phyloP scores from a whole-genome alignment of 2,113 vertebrate genomes.

The Microcebus tavaratra region DNA sequence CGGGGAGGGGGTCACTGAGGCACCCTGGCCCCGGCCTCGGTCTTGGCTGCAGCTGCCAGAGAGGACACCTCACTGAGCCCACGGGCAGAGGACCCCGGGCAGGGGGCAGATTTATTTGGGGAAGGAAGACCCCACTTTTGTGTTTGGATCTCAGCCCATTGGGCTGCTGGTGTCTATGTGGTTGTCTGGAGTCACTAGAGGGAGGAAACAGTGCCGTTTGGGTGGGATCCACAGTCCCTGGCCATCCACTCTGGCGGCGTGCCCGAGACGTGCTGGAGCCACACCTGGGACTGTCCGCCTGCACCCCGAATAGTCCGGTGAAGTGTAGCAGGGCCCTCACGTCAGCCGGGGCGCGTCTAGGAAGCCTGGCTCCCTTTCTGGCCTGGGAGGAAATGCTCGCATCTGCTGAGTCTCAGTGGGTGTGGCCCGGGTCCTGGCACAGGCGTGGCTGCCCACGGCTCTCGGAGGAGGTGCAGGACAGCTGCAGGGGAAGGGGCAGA shows the following conservation, averaged over 20 bases:
- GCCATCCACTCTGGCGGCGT: rapidly evolving
- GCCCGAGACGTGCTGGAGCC: rapidly evolving
- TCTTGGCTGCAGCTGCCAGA: neutral
- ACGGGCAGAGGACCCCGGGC: rapidly evolving
- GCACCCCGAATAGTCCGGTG: neutral
- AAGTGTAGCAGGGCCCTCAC: neutral
- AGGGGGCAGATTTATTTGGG: too few species aligned
- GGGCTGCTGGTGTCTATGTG: neutral
- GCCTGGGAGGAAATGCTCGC: rapidly evolving
- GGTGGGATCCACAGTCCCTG: neutral
- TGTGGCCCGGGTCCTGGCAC: neutral
- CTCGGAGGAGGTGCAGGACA: neutral
- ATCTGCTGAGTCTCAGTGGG: neutral
- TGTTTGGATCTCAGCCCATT: neutral
- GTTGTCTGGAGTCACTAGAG: too few species aligned
- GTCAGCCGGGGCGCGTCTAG: neutral
- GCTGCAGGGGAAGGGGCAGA: neutral
- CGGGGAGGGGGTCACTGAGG: too few species aligned
- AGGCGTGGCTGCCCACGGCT: neutral
- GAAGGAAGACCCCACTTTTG: neutral
- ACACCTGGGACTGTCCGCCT: rapidly evolving
- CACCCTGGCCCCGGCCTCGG: rapidly evolving
- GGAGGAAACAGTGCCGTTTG: rapidly evolving
- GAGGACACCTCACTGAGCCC: too few species aligned
- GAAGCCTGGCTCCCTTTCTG: neutral